Evolutionary conservation across 1,140 invertebrate species (phyloP).

Genomic region (Drosophila parvula): DNA sequence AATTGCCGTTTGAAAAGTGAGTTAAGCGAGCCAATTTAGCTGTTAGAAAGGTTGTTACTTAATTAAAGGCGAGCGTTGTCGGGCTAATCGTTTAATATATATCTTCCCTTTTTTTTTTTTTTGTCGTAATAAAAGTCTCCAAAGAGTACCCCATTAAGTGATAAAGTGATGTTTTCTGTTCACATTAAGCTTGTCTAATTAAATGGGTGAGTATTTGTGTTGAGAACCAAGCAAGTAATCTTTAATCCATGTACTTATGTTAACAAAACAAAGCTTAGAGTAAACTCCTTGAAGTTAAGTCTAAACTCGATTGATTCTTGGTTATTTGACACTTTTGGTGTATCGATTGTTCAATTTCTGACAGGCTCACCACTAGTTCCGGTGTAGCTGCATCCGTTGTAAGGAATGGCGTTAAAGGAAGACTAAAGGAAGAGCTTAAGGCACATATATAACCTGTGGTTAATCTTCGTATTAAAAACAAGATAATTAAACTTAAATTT

Average conservation of each 20-base stretch:
- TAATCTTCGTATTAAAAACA: not conserved
- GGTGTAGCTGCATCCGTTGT: too few relatives aligned
- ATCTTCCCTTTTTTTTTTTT: not conserved
- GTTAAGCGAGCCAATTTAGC: constrained; percentile 32
- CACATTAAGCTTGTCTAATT: not conserved
- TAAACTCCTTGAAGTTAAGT: accelerated
- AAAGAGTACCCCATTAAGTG: constrained; percentile 32
- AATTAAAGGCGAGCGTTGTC: constrained; percentile 47
- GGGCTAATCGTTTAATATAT: constrained; percentile 35
- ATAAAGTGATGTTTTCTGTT: not conserved
- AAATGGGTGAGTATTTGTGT: not conserved
- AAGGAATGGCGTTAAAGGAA: too few relatives aligned
- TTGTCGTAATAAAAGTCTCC: constrained; percentile 43
- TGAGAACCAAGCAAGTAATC: too few relatives aligned
- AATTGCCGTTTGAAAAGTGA: constrained; percentile 27
- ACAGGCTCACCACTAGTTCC: not conserved
- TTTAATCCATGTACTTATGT: not conserved
- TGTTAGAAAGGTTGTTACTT: constrained; percentile 73
- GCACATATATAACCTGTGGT: too few relatives aligned
- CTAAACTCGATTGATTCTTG: not conserved
- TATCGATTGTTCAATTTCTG: not conserved
- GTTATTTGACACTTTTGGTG: not conserved
- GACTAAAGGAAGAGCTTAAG: too few relatives aligned
- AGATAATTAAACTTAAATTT: not conserved
- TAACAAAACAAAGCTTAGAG: not conserved